Base-by-base conservation (phyloP, 2,888 invertebrate species). In the Andrena trimmerana region DNA sequence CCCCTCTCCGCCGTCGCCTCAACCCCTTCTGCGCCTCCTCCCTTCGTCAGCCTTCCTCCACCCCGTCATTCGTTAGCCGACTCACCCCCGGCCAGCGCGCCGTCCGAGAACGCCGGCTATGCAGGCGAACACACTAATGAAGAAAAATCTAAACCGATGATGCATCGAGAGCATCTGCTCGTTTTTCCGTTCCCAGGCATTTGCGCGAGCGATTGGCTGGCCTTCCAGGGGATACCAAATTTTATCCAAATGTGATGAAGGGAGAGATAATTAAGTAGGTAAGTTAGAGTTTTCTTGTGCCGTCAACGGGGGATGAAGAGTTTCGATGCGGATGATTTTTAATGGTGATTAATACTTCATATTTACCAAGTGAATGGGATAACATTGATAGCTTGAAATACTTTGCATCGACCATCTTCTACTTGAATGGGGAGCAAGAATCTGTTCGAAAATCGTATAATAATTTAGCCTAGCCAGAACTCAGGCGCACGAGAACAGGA, bases 41-140 rank as follows among this genome's bases (percentile, higher is more conserved):
- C 72, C 65, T 69, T 81, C 73, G 74, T 74, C 72, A 62, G 81
- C 67, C 76, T 66, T 67, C 78, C 76, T 66, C 69, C 75, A 48
- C 75, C 83, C 77, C 78, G 81, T 77, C 88, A 88, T 89, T 89
- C 79, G 86, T 87, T 91, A 91, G 87, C 89, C 85, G 85, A 84
- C 87, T 88, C 86, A 84, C 74, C 89, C 79, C 75, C 78, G 76
- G 52, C 63, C 74, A 70, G 27, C 57, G 59, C 62, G 27, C 76
- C 76, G 54, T 27, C 20, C 66, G 81, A 65, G 77, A 84, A 80
- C 73, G 86, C 78, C 80, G 80, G 65, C 83, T 31, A 29, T 29
- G 59, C 70, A 66, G 67, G 42, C 62, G 83, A 83, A 82, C 52
- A 83, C 86, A 52, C 74, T 89, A 89, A 90, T 84, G 90, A 90